Conservation (phyloP, 1,140 invertebrate species). For the Neotoxoptera formosana region DNA sequence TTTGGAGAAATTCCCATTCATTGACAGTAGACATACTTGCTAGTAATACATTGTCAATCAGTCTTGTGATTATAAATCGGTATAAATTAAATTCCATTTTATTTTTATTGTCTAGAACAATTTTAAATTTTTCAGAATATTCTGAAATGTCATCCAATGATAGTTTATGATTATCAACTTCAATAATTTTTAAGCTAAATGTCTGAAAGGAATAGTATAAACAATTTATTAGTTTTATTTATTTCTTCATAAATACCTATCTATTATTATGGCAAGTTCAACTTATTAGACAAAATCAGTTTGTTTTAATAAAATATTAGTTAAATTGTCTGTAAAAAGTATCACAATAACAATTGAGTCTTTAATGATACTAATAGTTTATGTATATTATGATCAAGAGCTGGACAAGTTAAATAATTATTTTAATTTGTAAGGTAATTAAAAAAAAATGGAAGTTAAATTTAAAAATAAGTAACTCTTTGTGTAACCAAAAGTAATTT, state of each 20-base stretch:
- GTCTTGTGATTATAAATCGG: slow-evolving; percentile 23
- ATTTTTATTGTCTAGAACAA: slow-evolving; percentile 34
- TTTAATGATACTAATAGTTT: not conserved
- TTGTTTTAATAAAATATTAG: too few species aligned
- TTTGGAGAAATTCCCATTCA: not conserved
- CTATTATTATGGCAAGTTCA: not conserved
- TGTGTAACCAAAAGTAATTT: too few species aligned
- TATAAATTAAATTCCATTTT: slow-evolving; percentile 15
- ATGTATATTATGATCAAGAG: not conserved
- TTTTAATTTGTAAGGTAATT: not conserved
- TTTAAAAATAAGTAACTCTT: too few species aligned
- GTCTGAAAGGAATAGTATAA: slow-evolving; percentile 15
- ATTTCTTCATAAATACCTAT: not conserved
- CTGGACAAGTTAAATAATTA: not conserved
- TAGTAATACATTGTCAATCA: slow-evolving; percentile 33
- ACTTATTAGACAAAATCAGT: not conserved
- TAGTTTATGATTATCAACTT: slow-evolving; percentile 8
- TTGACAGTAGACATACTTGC: slow-evolving; percentile 15
- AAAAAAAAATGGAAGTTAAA: too few species aligned
- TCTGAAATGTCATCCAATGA: not conserved
- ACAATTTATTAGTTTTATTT: not conserved
- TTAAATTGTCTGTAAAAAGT: too few species aligned
- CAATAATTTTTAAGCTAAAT: slow-evolving; percentile 50
- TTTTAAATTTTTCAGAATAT: slow-evolving; percentile 44
- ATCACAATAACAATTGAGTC: too few species aligned